Percentiles rank a stretch among this genome's conserved stretches.
Conservation (phyloP, 2,113 vertebrate species). For the Rhinolophus ferrumequinum region DNA sequence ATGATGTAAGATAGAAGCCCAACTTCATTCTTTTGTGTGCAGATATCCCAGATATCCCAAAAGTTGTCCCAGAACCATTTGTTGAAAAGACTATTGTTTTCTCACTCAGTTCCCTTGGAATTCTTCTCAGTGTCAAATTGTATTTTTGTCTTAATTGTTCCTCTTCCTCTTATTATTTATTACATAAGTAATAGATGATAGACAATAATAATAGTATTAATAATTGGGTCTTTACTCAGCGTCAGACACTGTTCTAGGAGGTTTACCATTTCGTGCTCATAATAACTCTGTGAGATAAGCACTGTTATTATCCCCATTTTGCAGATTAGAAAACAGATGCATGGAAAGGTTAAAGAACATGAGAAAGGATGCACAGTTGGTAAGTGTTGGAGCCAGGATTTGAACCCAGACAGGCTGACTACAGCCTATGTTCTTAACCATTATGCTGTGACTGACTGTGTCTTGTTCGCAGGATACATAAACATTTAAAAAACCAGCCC, state of each 20-base stretch:
- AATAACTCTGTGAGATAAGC: not conserved
- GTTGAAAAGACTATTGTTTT: not conserved
- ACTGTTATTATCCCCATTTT: not conserved
- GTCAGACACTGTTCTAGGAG: not conserved
- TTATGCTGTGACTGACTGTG: not conserved
- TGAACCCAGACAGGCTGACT: not conserved
- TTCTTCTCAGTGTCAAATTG: not conserved
- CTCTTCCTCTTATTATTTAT: not conserved
- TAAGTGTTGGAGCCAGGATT: not conserved
- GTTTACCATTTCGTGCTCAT: not conserved
- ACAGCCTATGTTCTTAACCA: not conserved
- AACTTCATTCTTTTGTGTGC: not conserved
- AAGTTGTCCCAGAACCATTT: not conserved
- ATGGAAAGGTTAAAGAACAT: not conserved
- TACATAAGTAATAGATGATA: not conserved
- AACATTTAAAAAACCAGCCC: not conserved
- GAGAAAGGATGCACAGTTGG: not conserved
- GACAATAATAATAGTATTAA: not conserved
- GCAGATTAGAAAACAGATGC: not conserved
- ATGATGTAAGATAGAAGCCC: not conserved
- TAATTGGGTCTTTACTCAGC: not conserved
- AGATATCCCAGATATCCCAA: not conserved
- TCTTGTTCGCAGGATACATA: not conserved
- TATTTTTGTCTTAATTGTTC: not conserved
- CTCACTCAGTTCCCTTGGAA: not conserved